Base-by-base conservation (phyloP, 2,113 vertebrate genomes). In the Okapia johnstoni region DNA sequence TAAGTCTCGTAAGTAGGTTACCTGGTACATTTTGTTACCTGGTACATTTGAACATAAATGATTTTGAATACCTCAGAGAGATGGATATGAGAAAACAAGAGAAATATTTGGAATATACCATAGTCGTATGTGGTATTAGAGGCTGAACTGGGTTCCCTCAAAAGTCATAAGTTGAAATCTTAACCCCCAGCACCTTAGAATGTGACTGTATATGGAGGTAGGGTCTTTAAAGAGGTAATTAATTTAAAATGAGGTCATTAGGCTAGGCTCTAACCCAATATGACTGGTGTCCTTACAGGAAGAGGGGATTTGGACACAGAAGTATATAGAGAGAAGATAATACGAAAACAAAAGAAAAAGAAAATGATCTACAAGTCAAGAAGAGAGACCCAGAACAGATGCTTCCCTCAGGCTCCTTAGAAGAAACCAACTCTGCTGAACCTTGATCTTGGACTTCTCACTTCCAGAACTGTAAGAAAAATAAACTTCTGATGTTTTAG, bases 391-490 rank as follows among this genome's bases (percentile, higher is more conserved):
- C 14, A 40, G 33, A 54, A 90, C 16, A 90, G 43, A 85, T 46
- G 21, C 50, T 79, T 81, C 36, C 80, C 25, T 80, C 5, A 43
- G 7, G 16, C 17, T 33, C 30, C n/a, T 79, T 33, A 66, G 54
- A 55, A 46, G 73, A 86, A 95, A 77, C 15, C 63, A 92, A 58
- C 48, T 79, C 61, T 70, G 79, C 15, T 61, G 84, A 94, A 87
- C 36, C 66, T 73, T 61, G 54, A 43, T 58, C 52, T 55, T 92
- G 23, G 55, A 77, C 40, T 93, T 85, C 52, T 19, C 55, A 28
- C 46, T 33, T 92, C 30, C 36, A 79, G 26, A 70, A 84, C 5
- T 84, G 52, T 50, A 97, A 96, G n/a, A 95, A 93, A 97, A 57
- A 91, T 58, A 60, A 85, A 86, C 23, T 63, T 86, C 63, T 94